A percentile compares a stretch with the other conserved stretches of the same genome.
These are phyloP conservation scores for Epizoanthus rinbou DNA, from an alignment of 92 coral and sea anemone species.

Conservation along the genomic window DNA sequence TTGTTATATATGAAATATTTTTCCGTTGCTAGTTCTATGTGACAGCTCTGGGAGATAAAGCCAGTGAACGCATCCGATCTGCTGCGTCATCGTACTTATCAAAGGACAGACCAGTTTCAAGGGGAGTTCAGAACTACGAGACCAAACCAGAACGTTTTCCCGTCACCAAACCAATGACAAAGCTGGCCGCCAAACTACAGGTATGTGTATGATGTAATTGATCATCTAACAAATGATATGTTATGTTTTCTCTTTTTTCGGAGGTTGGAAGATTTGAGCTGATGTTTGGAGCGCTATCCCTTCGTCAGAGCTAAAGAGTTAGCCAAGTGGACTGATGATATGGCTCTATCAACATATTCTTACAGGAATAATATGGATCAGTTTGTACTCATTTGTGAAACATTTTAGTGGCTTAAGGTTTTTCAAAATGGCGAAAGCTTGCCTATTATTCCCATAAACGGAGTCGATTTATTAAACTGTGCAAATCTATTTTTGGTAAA, in stretches of 20 bases:
- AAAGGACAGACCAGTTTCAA: conserved; percentile 71
- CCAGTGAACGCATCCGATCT: conserved; percentile 80
- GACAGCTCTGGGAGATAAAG: conserved; percentile 79
- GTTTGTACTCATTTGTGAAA: no score
- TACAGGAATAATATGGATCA: no score
- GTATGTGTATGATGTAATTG: conserved; percentile 16
- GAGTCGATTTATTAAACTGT: no score
- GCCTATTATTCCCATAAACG: no score
- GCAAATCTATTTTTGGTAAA: no score
- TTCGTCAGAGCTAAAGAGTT: no score
- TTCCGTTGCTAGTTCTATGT: conserved; percentile 68
- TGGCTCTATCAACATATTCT: no score
- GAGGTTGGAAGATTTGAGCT: background rate
- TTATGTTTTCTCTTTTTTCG: background rate
- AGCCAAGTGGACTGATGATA: no score
- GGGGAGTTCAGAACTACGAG: conserved; percentile 83
- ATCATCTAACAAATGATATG: background rate
- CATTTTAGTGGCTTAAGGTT: no score
- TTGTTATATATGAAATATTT: background rate
- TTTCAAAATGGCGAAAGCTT: no score
- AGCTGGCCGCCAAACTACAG: conserved; percentile 74
- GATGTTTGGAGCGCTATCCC: no score
- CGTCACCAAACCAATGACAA: conserved; percentile 80
- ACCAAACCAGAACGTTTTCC: conserved; percentile 66
- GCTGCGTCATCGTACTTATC: conserved; percentile 75